Percentiles rank a stretch among this genome's conserved stretches.
Conservation (phyloP, 2,113 vertebrate genomes). For the Odocoileus virginianus region DNA sequence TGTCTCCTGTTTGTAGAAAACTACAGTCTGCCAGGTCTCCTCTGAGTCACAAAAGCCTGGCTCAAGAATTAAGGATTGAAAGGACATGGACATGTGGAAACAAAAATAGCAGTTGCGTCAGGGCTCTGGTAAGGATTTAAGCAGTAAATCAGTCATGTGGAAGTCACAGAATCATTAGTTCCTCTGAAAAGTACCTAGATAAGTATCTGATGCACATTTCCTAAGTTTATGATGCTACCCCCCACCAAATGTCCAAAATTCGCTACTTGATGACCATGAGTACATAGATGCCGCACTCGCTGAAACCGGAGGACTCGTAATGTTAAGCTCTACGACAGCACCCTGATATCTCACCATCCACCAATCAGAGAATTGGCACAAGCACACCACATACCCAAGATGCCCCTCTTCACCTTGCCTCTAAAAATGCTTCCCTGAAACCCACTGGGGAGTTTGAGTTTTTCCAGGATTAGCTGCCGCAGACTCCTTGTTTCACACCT, state of each 20-base stretch:
- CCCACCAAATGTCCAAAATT: background rate
- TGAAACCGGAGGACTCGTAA: background rate
- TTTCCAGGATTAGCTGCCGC: background rate
- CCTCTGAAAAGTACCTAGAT: background rate
- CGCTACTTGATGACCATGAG: background rate
- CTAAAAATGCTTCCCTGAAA: background rate
- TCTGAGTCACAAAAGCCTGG: background rate
- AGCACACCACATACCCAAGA: background rate
- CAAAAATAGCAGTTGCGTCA: background rate
- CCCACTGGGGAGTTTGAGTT: background rate
- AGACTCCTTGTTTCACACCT: background rate
- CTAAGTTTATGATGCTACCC: background rate
- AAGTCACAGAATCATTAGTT: background rate
- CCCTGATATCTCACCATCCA: background rate
- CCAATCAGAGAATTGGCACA: background rate
- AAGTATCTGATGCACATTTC: background rate
- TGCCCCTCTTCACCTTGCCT: background rate
- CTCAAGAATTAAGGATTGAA: background rate
- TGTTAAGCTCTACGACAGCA: background rate
- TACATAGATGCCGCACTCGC: background rate
- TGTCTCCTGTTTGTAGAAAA: background rate
- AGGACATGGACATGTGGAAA: background rate
- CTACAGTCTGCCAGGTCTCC: background rate
- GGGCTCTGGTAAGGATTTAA: background rate
- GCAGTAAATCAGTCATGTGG: background rate